Evolutionary conservation across 2,888 invertebrate genomes (phyloP), one percentile per base, ranked within the genome.

Genomic region (Orthonevra nobilis): DNA sequence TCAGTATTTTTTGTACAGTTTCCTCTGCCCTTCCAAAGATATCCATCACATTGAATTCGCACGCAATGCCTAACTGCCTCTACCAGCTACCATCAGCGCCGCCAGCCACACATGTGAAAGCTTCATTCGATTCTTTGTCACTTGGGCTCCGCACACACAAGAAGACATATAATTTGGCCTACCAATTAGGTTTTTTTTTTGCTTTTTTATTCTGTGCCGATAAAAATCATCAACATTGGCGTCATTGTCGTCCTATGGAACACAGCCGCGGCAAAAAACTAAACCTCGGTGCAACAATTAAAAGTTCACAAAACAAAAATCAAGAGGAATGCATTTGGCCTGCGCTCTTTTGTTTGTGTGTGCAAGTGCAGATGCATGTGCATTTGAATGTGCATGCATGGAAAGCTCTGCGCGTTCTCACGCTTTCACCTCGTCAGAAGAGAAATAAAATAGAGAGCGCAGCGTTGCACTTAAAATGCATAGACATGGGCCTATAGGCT

Each of bases 11-110:
- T 6, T 54, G 10, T 30, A 28, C 9, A 58, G 38, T 60, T 63
- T 48, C 40, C 34, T 42, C 30, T 52, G 52, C 64, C 77, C 77
- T 66, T 79, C 54, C 66, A 61, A 64, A 56, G 73, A 79, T 79
- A 79, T 73, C 36, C 61, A 79, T 79, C 79, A 54, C 42, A 61
- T 68, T 56, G 60, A 36, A 79, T 73, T 79, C 79, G 66, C 79
- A 79, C 79, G 79, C 79, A 79, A 79, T 79, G 66, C 42, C 26
- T 46, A 34, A 36, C 38, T 38, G 38, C 48, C 38, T 30, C 26
- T 6, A 10, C 52, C 2, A n/a, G n/a, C n/a, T n/a, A n/a, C n/a
- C n/a, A n/a, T n/a, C n/a, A 9, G 32, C 61, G 36, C 26, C 26
- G 20, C 38, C n/a, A 15, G 14, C 15, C 56, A 38, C 46, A 46